Percentiles rank a stretch among this genome's conserved stretches.
These are phyloP conservation scores for Etheostoma spectabile DNA, from an alignment of 2,113 vertebrate species.

Conservation along the genomic window DNA sequence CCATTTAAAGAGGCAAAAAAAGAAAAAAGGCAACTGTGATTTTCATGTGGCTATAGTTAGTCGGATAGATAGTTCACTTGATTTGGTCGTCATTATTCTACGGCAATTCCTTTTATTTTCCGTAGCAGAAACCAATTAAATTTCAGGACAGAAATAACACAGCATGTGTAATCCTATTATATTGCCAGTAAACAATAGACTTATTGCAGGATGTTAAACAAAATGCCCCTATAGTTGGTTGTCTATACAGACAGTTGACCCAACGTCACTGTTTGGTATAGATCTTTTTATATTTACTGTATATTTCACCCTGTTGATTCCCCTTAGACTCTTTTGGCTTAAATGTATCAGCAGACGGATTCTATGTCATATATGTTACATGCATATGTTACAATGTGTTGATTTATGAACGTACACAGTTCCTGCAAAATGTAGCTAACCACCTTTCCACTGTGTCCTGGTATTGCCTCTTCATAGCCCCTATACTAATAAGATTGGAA, in stretches of 20 bases:
- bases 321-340: neutral
- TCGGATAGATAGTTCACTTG: neutral
- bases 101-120: neutral
- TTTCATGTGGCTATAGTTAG: neutral
- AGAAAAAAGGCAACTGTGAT: neutral
- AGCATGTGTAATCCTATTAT: neutral
- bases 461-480: neutral
- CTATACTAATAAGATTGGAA: no score
- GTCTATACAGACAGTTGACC: neutral
- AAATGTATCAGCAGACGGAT: neutral
- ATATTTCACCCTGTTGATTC: neutral
- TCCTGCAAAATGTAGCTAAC: neutral
- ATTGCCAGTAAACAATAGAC: neutral
- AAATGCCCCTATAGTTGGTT: neutral
- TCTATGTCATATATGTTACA: neutral
- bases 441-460: no score
- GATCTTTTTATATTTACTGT: neutral
- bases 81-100: neutral
- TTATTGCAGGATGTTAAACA: neutral
- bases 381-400: neutral
- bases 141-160: neutral
- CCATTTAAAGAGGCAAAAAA: neutral
- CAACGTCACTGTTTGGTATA: neutral
- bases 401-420: neutral
- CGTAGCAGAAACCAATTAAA: neutral